These are phyloP conservation scores for Ellobius talpinus DNA, from an alignment of 2,113 vertebrate species.

Conservation along the genomic window DNA sequence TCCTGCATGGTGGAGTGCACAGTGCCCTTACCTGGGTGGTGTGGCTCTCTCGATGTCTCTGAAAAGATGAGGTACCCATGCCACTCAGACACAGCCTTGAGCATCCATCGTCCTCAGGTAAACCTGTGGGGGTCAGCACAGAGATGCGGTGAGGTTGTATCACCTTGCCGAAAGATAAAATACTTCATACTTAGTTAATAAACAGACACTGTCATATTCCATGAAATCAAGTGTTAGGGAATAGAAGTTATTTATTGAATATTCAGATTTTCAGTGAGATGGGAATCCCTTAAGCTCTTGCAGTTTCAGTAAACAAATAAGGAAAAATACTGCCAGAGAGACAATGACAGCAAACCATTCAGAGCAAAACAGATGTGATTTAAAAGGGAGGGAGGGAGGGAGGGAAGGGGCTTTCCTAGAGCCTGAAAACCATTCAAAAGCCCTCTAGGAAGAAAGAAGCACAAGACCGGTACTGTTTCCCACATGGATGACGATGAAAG, in stretches of 20 bases:
- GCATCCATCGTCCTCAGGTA: slow-evolving; percentile 92
- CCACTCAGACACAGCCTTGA: slow-evolving; percentile 88
- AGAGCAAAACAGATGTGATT: not conserved
- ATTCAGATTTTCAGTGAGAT: not conserved
- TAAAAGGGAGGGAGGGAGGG: no score
- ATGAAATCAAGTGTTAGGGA: not conserved
- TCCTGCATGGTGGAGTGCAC: rapidly evolving
- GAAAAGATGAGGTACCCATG: slow-evolving; percentile 84
- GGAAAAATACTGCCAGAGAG: not conserved
- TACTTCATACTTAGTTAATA: rapidly evolving
- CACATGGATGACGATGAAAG: no score
- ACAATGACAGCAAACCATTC: not conserved
- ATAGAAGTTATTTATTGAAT: not conserved
- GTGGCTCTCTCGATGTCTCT: slow-evolving; percentile 94
- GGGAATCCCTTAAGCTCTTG: not conserved
- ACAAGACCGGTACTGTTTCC: not conserved
- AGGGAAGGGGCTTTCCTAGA: not conserved
- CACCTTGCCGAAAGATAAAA: not conserved
- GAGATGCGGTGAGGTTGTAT: not conserved
- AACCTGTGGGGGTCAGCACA: slow-evolving; percentile 85
- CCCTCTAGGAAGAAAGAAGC: rapidly evolving
- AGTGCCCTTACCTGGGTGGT: slow-evolving; percentile 91
- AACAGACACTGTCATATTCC: rapidly evolving
- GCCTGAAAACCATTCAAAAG: no score
- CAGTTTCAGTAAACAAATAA: not conserved